Conservation (phyloP, 2,888 invertebrate genomes). For the Mimumesa dahlbomi region DNA sequence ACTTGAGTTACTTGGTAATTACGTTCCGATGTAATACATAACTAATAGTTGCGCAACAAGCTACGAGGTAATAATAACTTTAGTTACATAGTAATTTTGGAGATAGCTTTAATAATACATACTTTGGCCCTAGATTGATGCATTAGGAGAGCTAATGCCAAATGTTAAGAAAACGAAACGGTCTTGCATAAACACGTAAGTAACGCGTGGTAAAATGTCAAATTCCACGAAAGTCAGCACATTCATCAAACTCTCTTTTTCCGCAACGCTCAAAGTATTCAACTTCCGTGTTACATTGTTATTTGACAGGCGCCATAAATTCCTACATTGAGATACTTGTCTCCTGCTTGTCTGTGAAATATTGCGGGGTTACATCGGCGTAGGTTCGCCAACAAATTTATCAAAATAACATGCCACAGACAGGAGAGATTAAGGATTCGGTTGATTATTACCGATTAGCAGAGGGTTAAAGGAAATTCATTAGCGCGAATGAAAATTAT, state of each 20-base stretch:
- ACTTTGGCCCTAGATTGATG: not conserved
- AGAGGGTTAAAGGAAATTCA: not conserved
- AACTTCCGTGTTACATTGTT: not conserved
- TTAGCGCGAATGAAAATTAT: too few relatives aligned
- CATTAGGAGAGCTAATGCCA: constrained; percentile 6
- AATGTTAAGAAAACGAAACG: not conserved
- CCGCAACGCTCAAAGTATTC: too few relatives aligned
- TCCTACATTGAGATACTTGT: too few relatives aligned
- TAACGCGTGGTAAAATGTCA: too few relatives aligned
- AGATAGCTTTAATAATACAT: not conserved
- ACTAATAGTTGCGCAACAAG: constrained; percentile 6
- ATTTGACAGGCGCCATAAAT: not conserved
- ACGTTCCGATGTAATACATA: constrained; percentile 4
- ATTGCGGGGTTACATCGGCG: constrained; percentile 8
- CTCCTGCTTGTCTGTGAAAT: constrained; percentile 13
- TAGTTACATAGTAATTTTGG: constrained; percentile 2
- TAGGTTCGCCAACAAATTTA: constrained; percentile 18
- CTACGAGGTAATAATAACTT: constrained; percentile 1
- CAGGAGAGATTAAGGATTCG: not conserved
- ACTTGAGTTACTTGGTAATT: constrained; percentile 6
- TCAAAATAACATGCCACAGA: constrained; percentile 16
- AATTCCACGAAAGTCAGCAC: too few relatives aligned
- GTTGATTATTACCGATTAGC: too few relatives aligned
- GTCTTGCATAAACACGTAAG: too few relatives aligned
- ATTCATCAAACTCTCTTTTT: too few relatives aligned